Base-by-base conservation (phyloP, 2,113 vertebrate genomes). In the Tor tambroides region DNA sequence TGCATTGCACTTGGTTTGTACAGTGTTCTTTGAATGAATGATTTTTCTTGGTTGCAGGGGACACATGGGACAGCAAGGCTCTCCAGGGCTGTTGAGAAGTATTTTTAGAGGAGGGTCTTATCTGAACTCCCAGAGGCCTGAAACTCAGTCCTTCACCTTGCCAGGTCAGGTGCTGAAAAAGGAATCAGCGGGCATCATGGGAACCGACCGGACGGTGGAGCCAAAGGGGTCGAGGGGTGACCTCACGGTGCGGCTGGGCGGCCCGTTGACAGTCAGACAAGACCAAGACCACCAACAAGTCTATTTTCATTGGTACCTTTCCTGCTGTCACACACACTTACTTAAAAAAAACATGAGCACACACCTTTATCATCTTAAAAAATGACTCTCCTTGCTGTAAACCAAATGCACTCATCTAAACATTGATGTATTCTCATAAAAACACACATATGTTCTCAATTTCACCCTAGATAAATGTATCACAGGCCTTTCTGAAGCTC, bases 31-130 rank as follows among this genome's bases (percentile, higher is more conserved):
- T 76, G 84, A 30, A 46, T 76, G 30, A 69, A 88, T 41, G 19
- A 43, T 88, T 86, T 88, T 86, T 72, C 69, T 38, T 23, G 30
- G 46, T 56, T 49, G 28, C 30, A 32, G 14, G 23, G 38, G 38
- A 51, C 83, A 72, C 78, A 63, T 56, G 54, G 79, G 79, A 63
- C 85, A 87, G 67, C 32, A 69, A 15, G 63, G 41, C 69, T 76
- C 38, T 56, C 26, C 41, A 54, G 85, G 79, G 74, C 71, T 84
- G 77, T 77, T 56, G 87, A 85, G 79, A 85, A 87, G 83, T 90
- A 88, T 88, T 88, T 88, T 88, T 76, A 83, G 87, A 87, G 81
- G 75, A 59, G 56, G 35, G 72, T 77, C 89, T 90, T 90, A 90
- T 90, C 87, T 85, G 56, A 82, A 76, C 54, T 85, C 30, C 65